phyloP scores from a whole-genome alignment of 2,797 vertebrate genomes.

The Danio jaintianensis region DNA sequence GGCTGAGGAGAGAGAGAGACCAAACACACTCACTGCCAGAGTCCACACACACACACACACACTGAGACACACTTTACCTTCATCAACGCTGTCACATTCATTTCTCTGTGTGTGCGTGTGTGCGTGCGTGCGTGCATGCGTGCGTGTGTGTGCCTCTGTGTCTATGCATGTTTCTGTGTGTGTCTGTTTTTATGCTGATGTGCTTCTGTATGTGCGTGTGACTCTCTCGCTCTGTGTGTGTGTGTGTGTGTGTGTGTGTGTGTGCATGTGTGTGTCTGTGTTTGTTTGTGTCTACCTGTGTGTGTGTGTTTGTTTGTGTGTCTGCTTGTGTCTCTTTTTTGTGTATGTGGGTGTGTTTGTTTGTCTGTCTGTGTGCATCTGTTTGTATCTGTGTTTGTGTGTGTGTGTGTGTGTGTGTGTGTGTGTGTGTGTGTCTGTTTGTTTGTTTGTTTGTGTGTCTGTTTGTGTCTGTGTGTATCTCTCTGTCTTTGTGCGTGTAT shows the following conservation, averaged over 20 bases:
- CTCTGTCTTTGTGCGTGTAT: too few relatives aligned
- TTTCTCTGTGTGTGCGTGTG: conserved; percentile 41
- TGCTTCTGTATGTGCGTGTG: conserved; percentile 31
- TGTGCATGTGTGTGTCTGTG: neutral
- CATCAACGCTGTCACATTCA: conserved; percentile 46
- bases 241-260: conserved; percentile 23
- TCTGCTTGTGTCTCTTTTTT: too few relatives aligned
- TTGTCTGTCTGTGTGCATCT: too few relatives aligned
- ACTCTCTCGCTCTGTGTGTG: too few relatives aligned
- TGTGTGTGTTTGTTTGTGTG: too few relatives aligned
- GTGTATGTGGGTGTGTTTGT: too few relatives aligned
- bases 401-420: conserved; percentile 14
- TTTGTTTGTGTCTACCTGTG: too few relatives aligned
- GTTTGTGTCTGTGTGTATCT: too few relatives aligned
- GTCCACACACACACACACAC: conserved; percentile 45
- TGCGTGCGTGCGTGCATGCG: conserved; percentile 36
- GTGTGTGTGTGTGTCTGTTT: too few relatives aligned
- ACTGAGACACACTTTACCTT: conserved; percentile 46
- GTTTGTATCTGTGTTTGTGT: conserved; percentile 47
- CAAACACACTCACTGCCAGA: conserved; percentile 63
- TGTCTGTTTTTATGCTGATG: too few relatives aligned
- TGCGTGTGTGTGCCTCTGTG: neutral
- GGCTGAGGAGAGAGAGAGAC: conserved; percentile 70
- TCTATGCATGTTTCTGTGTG: too few relatives aligned
- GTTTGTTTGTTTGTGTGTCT: too few relatives aligned